Conservation (phyloP, 2,113 vertebrate genomes). For the Menura novaehollandiae region DNA sequence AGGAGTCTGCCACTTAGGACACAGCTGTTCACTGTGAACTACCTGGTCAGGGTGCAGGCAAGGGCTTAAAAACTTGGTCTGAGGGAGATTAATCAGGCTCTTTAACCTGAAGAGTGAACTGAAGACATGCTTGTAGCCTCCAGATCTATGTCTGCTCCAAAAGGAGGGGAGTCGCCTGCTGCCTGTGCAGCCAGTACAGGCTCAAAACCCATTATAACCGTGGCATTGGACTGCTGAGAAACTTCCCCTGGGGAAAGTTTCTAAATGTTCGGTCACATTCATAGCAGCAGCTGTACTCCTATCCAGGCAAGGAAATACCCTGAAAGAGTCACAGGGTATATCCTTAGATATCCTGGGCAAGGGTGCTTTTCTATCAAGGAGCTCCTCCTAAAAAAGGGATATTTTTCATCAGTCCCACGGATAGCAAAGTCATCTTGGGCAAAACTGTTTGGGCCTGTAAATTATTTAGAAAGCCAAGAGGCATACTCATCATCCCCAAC, state of each 20-base stretch:
- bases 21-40: accelerated
- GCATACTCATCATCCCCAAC: not conserved
- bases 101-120: not conserved
- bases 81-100: not conserved
- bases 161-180: not conserved
- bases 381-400: not conserved
- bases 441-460: not conserved
- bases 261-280: not conserved
- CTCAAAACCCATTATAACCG: accelerated
- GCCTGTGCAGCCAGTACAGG: not conserved
- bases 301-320: not conserved
- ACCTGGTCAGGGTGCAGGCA: not conserved
- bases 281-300: not conserved
- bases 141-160: not conserved
- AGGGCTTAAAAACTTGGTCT: not conserved
- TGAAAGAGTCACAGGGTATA: not conserved
- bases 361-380: not conserved
- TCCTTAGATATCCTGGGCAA: not conserved
- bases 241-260: not conserved
- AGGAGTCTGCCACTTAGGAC: not conserved
- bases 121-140: not conserved
- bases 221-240: not conserved
- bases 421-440: not conserved
- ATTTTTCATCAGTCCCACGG: accelerated
- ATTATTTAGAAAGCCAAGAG: not conserved